phyloP scores from a whole-genome alignment of 2,797 vertebrate genomes.

The Dipus sagitta region DNA sequence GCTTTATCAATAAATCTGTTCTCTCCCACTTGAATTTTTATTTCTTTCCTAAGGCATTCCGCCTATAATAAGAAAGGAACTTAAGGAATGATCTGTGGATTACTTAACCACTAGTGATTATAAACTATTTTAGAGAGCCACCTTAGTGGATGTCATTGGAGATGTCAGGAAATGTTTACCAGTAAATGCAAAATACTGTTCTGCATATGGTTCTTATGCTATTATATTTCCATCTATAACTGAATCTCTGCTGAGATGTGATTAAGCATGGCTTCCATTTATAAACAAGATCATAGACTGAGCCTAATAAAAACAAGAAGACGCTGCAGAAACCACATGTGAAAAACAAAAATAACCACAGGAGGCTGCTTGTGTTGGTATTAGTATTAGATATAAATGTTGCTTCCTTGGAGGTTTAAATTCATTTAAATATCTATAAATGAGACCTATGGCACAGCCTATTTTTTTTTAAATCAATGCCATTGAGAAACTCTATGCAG shows the following conservation, averaged over 20 bases:
- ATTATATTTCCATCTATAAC: conserved; percentile 36
- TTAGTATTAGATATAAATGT: neutral
- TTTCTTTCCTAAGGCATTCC: conserved; percentile 12
- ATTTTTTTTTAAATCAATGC: conserved; percentile 48
- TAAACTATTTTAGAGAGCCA: conserved; percentile 58
- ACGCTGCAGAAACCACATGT: conserved; percentile 42
- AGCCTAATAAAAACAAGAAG: conserved; percentile 52
- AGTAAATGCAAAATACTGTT: conserved; percentile 44
- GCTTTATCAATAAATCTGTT: neutral
- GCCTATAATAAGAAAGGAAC: neutral
- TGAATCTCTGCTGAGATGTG: conserved; percentile 57
- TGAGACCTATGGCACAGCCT: conserved; percentile 16
- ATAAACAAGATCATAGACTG: conserved; percentile 55
- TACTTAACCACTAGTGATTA: conserved; percentile 8
- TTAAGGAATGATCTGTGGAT: conserved; percentile 30
- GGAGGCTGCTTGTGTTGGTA: neutral
- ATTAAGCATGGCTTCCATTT: conserved; percentile 62
- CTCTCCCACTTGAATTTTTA: neutral
- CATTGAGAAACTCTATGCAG: neutral
- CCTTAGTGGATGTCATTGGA: conserved; percentile 4
- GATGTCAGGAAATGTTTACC: conserved; percentile 1
- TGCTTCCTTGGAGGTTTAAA: neutral
- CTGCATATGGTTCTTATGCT: neutral
- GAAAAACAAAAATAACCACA: conserved; percentile 58
- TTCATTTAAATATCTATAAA: conserved; percentile 53